Percentiles rank a stretch among this genome's conserved stretches.
phyloP scores from a whole-genome alignment of 2,888 invertebrate species.

The Folsomia manolachei region DNA sequence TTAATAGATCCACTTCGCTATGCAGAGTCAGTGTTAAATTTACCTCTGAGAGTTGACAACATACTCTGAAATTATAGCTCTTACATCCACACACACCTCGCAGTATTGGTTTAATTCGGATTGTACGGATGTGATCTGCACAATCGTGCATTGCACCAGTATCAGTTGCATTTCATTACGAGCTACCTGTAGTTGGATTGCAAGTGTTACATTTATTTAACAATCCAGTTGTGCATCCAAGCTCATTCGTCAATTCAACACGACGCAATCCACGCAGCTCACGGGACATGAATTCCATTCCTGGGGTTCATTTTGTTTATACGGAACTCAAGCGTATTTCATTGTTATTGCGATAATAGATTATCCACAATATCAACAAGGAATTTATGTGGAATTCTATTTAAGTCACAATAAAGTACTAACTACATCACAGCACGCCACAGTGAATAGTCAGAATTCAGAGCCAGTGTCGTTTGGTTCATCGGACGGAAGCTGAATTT shows the following conservation, averaged over 20 bases:
- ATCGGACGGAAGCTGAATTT: no score
- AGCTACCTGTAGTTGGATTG: neutral
- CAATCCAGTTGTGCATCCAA: neutral
- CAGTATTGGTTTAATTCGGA: no score
- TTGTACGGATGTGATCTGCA: neutral
- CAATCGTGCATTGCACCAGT: slow-evolving; percentile 1
- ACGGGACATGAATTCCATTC: neutral
- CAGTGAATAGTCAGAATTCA: neutral
- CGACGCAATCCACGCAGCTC: neutral
- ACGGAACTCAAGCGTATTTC: neutral
- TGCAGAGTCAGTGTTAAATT: slow-evolving; percentile 1
- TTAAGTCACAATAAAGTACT: neutral
- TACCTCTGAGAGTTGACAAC: slow-evolving; percentile 22
- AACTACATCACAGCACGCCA: neutral
- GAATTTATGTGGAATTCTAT: no score
- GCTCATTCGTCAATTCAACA: no score
- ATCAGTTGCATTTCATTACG: neutral
- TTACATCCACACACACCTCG: neutral
- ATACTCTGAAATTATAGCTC: neutral
- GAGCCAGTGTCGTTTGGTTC: neutral
- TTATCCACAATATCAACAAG: neutral
- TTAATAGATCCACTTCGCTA: slow-evolving; percentile 4
- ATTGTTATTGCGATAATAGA: no score
- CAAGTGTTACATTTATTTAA: neutral
- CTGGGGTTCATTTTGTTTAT: neutral